Evolutionary conservation across 2,797 vertebrate genomes (phyloP), one percentile per base, ranked within the genome.

Genomic region (Mus caroli): DNA sequence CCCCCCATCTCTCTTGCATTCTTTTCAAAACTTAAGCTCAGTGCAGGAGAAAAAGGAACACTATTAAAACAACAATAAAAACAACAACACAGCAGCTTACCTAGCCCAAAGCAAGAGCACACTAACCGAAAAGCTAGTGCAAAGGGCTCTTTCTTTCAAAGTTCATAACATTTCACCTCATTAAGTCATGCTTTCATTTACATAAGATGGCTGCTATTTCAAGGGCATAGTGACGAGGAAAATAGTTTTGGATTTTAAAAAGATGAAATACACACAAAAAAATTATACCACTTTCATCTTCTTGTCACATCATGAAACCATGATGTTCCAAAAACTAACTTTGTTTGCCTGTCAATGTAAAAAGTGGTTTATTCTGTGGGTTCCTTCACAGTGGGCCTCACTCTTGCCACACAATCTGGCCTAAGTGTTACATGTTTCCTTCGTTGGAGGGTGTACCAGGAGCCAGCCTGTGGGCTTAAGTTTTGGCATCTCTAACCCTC

Each of bases 161-260:
- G 43, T 62, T 96, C 46, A 4, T 88, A 82, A 52, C n/a, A 84
- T 76, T 84, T 71, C 76, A 34, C 83, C 83, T 85, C 76, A 88
- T 90, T 78, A 82, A 90, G 71, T 93, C 73, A 78, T 34, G 73
- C 85, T 93, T 94, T 77, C 80, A 80, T 90, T 87, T 76, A 37
- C 4, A 1, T 20, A 93, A 85, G 64, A 71, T 77, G 54, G 62
- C 40, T 85, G 54, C 62, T 91, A 77, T 85, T 86, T 95, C 78
- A 86, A 50, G 58, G 46, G 34, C 76, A 91, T 4, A 77, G 69
- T 73, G 67, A 91, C 91, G 24, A 94, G 11, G 20, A 94, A 91
- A 95, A 77, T 24, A 76, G 17, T 79, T 95, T 88, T 54, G 80
- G 17, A 73, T 58, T 90, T 88, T 67, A 54, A 86, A 71, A 91